phyloP scores from a whole-genome alignment of 2,113 vertebrate genomes.

The Rhynchomys soricoides region DNA sequence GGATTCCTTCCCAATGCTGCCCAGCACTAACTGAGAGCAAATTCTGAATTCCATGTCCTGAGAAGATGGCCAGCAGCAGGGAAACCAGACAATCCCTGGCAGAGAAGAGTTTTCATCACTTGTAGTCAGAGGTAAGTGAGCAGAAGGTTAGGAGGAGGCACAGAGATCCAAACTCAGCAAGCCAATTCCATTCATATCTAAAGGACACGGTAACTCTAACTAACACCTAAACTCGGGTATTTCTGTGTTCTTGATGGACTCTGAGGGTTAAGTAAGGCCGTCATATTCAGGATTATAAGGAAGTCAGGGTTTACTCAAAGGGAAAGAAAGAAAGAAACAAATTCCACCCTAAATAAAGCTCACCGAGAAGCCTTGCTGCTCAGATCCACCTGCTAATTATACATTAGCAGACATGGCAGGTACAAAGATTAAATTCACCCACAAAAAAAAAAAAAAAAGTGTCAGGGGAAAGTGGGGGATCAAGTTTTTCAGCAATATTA shows the following conservation, averaged over 20 bases:
- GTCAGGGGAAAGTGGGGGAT: constrained; percentile 59
- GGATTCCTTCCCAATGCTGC: neutral
- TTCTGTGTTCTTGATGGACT: constrained; percentile 8
- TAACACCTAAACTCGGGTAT: neutral
- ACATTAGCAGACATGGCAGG: constrained; percentile 72
- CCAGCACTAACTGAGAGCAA: neutral
- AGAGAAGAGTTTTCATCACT: neutral
- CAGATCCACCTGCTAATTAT: constrained; percentile 81
- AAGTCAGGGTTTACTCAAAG: constrained; percentile 58
- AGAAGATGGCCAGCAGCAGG: neutral
- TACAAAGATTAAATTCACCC: constrained; percentile 76
- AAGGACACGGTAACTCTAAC: constrained; percentile 1
- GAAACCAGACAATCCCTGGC: neutral
- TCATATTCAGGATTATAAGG: constrained; percentile 34
- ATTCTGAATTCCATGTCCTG: neutral
- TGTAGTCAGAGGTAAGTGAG: constrained; percentile 6
- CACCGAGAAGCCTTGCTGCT: constrained; percentile 64
- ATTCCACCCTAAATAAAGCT: constrained; percentile 73
- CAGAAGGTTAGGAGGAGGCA: neutral
- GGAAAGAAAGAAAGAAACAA: constrained; percentile 76
- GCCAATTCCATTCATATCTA: neutral
- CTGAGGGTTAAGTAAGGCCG: constrained; percentile 51
- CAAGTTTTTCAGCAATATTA: constrained; percentile 65
- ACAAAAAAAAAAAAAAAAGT: constrained; percentile 29
- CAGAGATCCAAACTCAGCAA: neutral